Evolutionary conservation across 2,797 vertebrate genomes (phyloP).

Genomic region (Micrastur ruficollis): DNA sequence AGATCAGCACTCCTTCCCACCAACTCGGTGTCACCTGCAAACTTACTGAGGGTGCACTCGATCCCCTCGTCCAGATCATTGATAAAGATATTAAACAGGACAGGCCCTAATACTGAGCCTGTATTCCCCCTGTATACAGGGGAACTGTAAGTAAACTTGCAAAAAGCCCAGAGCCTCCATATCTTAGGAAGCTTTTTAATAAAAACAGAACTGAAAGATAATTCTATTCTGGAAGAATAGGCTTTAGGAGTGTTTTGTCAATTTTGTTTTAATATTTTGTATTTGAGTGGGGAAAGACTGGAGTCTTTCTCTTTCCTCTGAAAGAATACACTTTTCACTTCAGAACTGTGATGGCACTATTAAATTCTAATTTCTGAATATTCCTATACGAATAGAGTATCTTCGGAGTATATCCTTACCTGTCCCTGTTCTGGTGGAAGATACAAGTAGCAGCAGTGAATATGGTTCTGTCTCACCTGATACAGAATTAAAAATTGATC

Average conservation of each 20-base stretch:
- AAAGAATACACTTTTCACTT: background rate
- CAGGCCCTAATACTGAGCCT: too few relatives aligned
- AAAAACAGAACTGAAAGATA: background rate
- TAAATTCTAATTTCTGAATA: background rate
- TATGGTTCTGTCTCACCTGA: constrained; percentile 97
- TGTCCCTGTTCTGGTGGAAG: constrained; percentile 95
- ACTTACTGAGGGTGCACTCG: too few relatives aligned
- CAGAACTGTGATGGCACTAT: background rate
- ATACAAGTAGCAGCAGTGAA: constrained; percentile 98
- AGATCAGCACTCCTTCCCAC: too few relatives aligned
- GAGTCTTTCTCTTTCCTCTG: background rate
- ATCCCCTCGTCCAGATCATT: too few relatives aligned
- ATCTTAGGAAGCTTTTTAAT: background rate
- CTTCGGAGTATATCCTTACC: constrained; percentile 95
- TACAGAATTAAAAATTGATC: constrained; percentile 92
- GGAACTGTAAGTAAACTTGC: background rate
- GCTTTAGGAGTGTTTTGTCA: background rate
- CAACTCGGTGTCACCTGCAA: too few relatives aligned
- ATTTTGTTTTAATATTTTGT: background rate
- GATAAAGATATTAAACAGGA: too few relatives aligned
- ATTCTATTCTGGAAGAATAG: background rate
- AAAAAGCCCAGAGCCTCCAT: background rate
- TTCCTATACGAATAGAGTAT: constrained; percentile 80
- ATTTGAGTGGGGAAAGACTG: background rate
- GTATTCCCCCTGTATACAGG: too few relatives aligned